A percentile compares a stretch with the other conserved stretches of the same genome.
phyloP scores from a whole-genome alignment of 2,797 vertebrate genomes.

The Oreochromis mossambicus region DNA sequence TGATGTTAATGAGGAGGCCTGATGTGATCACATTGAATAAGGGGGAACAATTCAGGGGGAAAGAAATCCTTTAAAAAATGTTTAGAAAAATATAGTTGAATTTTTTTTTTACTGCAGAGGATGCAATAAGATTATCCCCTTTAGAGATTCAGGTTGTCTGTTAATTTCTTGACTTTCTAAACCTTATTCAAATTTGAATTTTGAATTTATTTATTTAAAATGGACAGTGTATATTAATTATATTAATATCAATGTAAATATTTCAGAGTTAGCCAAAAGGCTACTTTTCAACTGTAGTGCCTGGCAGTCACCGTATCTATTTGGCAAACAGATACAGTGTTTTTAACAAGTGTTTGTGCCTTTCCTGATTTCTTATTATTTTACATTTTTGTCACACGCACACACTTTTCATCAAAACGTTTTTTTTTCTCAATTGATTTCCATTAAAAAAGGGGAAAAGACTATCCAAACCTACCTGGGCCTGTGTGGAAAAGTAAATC shows the following conservation, averaged over 20 bases:
- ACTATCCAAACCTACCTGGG: background rate
- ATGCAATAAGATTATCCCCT: background rate
- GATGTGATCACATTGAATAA: background rate
- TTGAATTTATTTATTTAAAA: background rate
- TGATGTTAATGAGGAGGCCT: slow-evolving; percentile 1
- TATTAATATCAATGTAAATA: background rate
- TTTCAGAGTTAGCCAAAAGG: background rate
- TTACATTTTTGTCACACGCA: background rate
- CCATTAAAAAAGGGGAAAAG: background rate
- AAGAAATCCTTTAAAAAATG: background rate
- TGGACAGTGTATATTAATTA: background rate
- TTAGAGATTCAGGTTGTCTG: background rate
- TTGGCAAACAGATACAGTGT: background rate
- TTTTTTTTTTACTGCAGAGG: background rate
- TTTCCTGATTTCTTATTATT: background rate
- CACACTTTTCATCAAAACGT: background rate
- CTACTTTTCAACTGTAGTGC: background rate
- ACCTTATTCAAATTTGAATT: background rate
- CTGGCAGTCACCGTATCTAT: background rate
- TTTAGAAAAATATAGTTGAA: background rate
- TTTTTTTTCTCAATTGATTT: background rate
- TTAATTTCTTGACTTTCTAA: background rate
- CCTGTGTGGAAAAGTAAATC: background rate
- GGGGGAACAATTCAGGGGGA: background rate
- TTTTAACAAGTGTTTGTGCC: background rate